These are phyloP conservation scores for Pediacus dermestoides DNA, from an alignment of 2,888 invertebrate species.

Conservation along the genomic window DNA sequence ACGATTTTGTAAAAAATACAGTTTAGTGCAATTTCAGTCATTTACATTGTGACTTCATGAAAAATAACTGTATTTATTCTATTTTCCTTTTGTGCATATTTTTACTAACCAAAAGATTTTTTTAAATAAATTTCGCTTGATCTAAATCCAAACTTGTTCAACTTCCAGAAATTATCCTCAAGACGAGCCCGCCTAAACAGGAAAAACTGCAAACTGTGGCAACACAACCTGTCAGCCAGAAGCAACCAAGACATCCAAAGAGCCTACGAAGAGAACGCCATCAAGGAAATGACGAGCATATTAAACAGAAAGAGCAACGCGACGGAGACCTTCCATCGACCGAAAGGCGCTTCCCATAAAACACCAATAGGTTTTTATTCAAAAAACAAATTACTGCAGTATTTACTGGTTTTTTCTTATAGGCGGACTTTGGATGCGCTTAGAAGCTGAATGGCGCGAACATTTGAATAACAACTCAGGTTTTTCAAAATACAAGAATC, in stretches of 20 bases:
- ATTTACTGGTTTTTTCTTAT: conserved; percentile 14
- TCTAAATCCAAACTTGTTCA: too few species aligned
- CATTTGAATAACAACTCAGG: conserved; percentile 17
- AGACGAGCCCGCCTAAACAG: too few species aligned
- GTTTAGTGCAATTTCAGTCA: too few species aligned
- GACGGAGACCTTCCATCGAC: conserved; percentile 18
- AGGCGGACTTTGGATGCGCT: conserved; percentile 71
- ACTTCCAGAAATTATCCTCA: too few species aligned
- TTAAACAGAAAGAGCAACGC: conserved; percentile 51
- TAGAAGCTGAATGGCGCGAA: conserved; percentile 78
- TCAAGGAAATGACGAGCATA: conserved; percentile 63
- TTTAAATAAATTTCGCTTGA: too few species aligned
- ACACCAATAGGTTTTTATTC: conserved; percentile 46
- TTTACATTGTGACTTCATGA: too few species aligned
- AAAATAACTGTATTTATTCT: too few species aligned
- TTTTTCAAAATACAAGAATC: not conserved
- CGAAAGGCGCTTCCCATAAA: conserved; percentile 27
- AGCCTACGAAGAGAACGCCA: conserved; percentile 74
- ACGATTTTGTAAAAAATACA: too few species aligned
- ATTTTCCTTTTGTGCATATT: too few species aligned
- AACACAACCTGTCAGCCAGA: conserved; percentile 69
- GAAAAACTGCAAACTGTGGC: conserved; percentile 75
- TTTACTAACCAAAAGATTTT: too few species aligned
- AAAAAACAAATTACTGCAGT: too few species aligned
- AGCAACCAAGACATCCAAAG: conserved; percentile 87